Percentiles rank a stretch among this genome's conserved stretches.
Conservation (phyloP, 2,113 vertebrate genomes). For the Dasypus novemcinctus region DNA sequence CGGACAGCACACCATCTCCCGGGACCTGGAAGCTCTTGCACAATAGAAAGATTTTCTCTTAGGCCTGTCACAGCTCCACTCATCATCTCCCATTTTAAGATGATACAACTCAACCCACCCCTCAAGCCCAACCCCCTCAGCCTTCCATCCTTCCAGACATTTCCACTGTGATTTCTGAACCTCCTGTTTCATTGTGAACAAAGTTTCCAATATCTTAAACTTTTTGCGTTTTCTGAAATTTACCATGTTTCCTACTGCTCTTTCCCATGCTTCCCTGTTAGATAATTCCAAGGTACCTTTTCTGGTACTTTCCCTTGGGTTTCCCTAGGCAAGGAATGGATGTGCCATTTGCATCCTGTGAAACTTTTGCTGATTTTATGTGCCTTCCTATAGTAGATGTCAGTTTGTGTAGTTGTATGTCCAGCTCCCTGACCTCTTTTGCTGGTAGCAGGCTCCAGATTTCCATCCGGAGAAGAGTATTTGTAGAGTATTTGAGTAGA, state of each 20-base stretch:
- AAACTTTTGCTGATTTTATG: not conserved
- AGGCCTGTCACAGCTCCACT: no score
- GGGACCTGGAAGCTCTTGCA: not conserved
- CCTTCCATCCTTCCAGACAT: not conserved
- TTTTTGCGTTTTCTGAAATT: not conserved
- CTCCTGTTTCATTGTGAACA: not conserved
- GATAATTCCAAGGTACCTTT: not conserved
- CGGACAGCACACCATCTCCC: no score
- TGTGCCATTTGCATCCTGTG: no score
- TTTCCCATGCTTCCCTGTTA: not conserved
- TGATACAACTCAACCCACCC: not conserved
- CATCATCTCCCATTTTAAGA: not conserved
- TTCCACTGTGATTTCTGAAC: not conserved
- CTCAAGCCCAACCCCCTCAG: not conserved
- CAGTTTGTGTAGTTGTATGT: not conserved
- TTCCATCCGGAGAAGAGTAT: not conserved
- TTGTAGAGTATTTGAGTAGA: no score
- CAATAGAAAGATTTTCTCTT: not conserved
- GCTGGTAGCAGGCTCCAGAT: not conserved
- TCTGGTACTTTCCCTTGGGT: not conserved
- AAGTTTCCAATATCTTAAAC: not conserved
- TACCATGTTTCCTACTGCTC: not conserved
- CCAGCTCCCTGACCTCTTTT: no score
- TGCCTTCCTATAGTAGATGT: not conserved
- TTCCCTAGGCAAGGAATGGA: not conserved